Percentiles rank a stretch among this genome's conserved stretches.
Evolutionary conservation across 2,888 invertebrate species (phyloP).

Genomic region (Cephus runcator): DNA sequence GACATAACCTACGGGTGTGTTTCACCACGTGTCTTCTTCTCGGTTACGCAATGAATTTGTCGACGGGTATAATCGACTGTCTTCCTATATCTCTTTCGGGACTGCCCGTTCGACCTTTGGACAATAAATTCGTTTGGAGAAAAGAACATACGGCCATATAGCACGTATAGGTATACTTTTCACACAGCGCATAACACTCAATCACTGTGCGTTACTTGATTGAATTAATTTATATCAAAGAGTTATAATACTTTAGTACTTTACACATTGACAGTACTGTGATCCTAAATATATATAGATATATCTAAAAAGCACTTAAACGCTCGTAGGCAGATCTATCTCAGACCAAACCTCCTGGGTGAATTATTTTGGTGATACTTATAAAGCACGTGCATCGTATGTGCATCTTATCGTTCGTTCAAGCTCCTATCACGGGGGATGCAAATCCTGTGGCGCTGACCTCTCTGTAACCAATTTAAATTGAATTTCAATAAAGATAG

Average conservation of each 20-base stretch:
- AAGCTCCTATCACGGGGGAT: background rate
- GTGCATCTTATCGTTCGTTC: background rate
- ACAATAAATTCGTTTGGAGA: background rate
- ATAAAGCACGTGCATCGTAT: background rate
- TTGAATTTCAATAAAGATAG: constrained; percentile 31
- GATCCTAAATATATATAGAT: no score
- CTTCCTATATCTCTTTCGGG: background rate
- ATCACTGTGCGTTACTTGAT: background rate
- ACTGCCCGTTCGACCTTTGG: background rate
- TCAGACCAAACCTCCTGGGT: background rate
- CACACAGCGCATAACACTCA: background rate
- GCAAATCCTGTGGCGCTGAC: background rate
- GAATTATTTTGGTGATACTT: background rate
- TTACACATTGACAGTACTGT: no score
- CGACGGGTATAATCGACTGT: background rate
- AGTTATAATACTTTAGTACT: background rate
- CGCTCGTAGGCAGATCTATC: background rate
- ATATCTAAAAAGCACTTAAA: no score
- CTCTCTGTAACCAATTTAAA: constrained; percentile 22
- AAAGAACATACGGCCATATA: background rate
- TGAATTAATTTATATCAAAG: background rate
- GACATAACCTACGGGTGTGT: background rate
- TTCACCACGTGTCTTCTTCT: background rate
- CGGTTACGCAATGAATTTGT: background rate
- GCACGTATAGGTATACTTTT: background rate